Percentiles rank a stretch among this genome's conserved stretches.
Evolutionary conservation across 2,113 vertebrate species (phyloP).

Genomic region (Salvelinus sp.): DNA sequence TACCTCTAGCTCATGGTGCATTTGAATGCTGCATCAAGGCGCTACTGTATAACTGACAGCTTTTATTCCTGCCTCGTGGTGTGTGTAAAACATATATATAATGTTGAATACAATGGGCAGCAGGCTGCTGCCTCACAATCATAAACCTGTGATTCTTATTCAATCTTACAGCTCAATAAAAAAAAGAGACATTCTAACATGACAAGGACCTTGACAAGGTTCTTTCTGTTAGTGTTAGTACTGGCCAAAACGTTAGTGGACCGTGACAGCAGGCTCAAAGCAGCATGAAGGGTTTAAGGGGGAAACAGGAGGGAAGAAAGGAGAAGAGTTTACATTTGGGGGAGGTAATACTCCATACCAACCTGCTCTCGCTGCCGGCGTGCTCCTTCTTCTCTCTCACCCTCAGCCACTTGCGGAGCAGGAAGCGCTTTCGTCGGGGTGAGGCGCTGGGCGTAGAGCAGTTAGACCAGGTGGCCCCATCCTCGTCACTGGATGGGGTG

Average conservation of each 20-base stretch:
- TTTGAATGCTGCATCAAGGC: background rate
- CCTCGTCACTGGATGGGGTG: slow-evolving; percentile 96
- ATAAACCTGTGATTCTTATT: background rate
- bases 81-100: background rate
- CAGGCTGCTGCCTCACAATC: background rate
- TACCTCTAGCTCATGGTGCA: background rate
- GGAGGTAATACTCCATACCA: slow-evolving; percentile 63
- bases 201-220: slow-evolving; percentile 3
- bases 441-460: slow-evolving; percentile 96
- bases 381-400: slow-evolving; percentile 86
- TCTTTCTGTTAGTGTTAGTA: slow-evolving; percentile 22
- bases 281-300: slow-evolving; percentile 39
- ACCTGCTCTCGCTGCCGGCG: slow-evolving; percentile 94
- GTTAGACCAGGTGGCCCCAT: slow-evolving; percentile 86
- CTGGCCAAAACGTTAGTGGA: slow-evolving; percentile 18
- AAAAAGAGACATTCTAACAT: background rate
- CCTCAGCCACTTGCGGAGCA: slow-evolving; percentile 91
- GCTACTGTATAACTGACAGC: background rate
- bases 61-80: background rate
- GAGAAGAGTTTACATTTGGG: slow-evolving; percentile 13
- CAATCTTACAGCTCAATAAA: background rate
- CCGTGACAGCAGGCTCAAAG: slow-evolving; percentile 35
- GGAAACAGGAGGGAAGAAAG: slow-evolving; percentile 12
- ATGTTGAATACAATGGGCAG: background rate
- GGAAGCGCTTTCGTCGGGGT: slow-evolving; percentile 90